Conservation (phyloP, 2,113 vertebrate genomes). For the Triplophysa tibetana region DNA sequence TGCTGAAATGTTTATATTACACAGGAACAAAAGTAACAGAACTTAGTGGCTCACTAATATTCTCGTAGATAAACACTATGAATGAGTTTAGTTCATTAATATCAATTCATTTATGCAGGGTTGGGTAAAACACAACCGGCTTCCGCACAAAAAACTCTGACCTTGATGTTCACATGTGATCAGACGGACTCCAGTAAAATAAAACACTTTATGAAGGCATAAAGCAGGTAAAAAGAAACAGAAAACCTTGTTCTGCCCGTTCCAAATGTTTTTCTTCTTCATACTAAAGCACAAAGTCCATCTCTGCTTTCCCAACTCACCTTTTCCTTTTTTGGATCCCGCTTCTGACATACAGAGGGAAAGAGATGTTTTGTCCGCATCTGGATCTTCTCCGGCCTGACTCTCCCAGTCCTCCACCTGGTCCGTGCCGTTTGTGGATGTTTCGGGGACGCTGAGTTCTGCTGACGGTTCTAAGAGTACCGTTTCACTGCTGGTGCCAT, state of each 20-base stretch:
- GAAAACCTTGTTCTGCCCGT: background rate
- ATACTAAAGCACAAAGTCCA: background rate
- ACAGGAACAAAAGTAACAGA: background rate
- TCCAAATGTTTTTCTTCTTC: background rate
- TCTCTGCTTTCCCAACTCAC: slow-evolving; percentile 61
- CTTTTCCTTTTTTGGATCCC: slow-evolving; percentile 87
- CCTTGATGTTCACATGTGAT: slow-evolving; percentile 7
- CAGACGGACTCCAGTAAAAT: slow-evolving; percentile 3
- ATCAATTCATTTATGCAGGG: background rate
- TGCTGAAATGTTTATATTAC: background rate
- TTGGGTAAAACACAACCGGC: background rate
- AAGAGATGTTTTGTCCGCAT: slow-evolving; percentile 81
- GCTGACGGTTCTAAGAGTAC: slow-evolving; percentile 34
- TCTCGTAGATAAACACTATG: no score
- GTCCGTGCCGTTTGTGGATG: slow-evolving; percentile 59
- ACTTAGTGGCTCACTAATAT: no score
- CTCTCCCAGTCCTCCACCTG: slow-evolving; percentile 75
- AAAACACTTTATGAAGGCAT: background rate
- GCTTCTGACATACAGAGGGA: slow-evolving; percentile 87
- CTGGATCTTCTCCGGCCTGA: slow-evolving; percentile 71
- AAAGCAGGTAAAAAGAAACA: background rate
- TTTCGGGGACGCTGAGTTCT: slow-evolving; percentile 36
- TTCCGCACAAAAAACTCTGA: background rate
- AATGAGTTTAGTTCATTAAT: background rate
- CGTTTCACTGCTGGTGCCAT: slow-evolving; percentile 40